These are phyloP conservation scores for Macaca fascicularis DNA, from an alignment of 2,113 vertebrate species.

Conservation along the genomic window T2T-MFA8v1.1 NC_088387.1:20350001-20350500, in stretches of 20 bases:
- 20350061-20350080: background rate
- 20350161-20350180: slow-evolving; percentile 62
- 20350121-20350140: slow-evolving; percentile 65
- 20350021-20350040: too few species aligned
- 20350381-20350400: background rate
- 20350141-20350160: slow-evolving; percentile 47
- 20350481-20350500: background rate
- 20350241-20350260: background rate
- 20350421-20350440: background rate
- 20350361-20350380: background rate
- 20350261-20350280: slow-evolving; percentile 24
- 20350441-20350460: background rate
- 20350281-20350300: background rate
- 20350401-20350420: background rate
- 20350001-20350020: background rate
- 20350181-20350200: slow-evolving; percentile 73
- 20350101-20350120: slow-evolving; percentile 58
- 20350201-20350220: slow-evolving; percentile 38
- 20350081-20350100: slow-evolving; percentile 56
- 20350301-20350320: slow-evolving; percentile 36
- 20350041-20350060: background rate
- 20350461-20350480: background rate
- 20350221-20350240: slow-evolving; percentile 58
- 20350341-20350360: slow-evolving; percentile 32
- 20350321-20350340: background rate